Evolutionary conservation across 2,888 invertebrate species (phyloP).

Genomic region (Ametastegia equiseti): DNA sequence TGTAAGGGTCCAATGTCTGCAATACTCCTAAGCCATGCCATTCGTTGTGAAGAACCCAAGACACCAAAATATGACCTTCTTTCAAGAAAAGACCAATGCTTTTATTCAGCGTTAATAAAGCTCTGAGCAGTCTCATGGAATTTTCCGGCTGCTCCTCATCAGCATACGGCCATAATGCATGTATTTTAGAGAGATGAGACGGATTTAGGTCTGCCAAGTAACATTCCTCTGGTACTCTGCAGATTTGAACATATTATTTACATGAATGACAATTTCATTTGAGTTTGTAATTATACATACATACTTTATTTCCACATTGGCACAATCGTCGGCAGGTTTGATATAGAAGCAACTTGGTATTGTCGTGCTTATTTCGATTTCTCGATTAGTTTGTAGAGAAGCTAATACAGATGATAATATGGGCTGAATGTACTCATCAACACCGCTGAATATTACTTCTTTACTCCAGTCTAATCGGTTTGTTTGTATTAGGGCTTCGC

Average conservation of each 20-base stretch:
- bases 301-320: conserved; percentile 49
- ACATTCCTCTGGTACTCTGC: conserved; percentile 68
- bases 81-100: conserved; percentile 72
- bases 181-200: conserved; percentile 65
- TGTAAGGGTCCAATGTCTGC: conserved; percentile 70
- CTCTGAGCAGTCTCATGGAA: conserved; percentile 59
- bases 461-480: conserved; percentile 64
- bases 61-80: conserved; percentile 66
- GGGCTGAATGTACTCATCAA: conserved; percentile 59
- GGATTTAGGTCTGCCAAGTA: conserved; percentile 66
- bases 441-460: conserved; percentile 58
- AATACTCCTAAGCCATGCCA: conserved; percentile 69
- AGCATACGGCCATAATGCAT: conserved; percentile 70
- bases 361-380: neutral
- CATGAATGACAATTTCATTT: neutral
- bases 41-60: conserved; percentile 71
- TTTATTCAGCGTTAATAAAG: conserved; percentile 69
- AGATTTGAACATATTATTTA: neutral
- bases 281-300: neutral
- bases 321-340: conserved; percentile 55
- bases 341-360: conserved; percentile 48
- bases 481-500: conserved; percentile 61
- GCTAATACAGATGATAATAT: conserved; percentile 58
- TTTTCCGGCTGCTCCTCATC: conserved; percentile 62
- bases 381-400: neutral